Conservation (phyloP, 2,797 vertebrate species). For the Sebastes minor region DNA sequence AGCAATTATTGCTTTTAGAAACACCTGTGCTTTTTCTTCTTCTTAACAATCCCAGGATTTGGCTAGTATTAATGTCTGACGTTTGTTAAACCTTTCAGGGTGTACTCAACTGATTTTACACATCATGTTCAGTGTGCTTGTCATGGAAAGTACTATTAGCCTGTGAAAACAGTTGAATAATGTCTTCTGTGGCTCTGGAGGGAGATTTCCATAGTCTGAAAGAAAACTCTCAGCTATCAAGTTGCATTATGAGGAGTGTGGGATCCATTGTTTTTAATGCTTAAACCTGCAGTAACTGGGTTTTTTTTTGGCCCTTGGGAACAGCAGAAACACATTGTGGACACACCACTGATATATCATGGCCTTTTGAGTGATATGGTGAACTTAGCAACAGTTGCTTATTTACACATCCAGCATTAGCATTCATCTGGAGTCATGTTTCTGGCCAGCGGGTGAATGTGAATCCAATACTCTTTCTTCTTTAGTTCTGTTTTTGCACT, state of each 20-base stretch:
- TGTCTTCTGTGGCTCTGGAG: no score
- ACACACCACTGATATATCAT: not conserved
- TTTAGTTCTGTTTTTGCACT: not conserved
- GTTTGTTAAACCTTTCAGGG: not conserved
- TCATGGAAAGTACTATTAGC: not conserved
- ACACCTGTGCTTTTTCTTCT: no score
- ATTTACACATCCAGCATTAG: not conserved
- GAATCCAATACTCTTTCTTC: not conserved
- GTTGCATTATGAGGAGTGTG: not conserved
- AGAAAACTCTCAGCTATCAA: not conserved
- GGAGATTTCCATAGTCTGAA: not conserved
- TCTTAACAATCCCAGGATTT: not conserved
- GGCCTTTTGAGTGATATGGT: not conserved
- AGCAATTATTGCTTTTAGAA: not conserved
- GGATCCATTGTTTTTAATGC: not conserved
- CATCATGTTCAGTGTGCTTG: not conserved
- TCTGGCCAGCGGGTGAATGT: not conserved
- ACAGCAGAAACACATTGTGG: not conserved
- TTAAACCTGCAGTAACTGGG: not conserved
- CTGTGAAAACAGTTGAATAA: not conserved
- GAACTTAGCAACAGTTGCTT: not conserved
- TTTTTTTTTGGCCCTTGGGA: not conserved
- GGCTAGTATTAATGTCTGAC: not conserved
- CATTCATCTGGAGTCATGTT: not conserved
- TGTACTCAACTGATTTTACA: not conserved